Conservation (phyloP, 2,113 vertebrate genomes). For the Orcinus orca region DNA sequence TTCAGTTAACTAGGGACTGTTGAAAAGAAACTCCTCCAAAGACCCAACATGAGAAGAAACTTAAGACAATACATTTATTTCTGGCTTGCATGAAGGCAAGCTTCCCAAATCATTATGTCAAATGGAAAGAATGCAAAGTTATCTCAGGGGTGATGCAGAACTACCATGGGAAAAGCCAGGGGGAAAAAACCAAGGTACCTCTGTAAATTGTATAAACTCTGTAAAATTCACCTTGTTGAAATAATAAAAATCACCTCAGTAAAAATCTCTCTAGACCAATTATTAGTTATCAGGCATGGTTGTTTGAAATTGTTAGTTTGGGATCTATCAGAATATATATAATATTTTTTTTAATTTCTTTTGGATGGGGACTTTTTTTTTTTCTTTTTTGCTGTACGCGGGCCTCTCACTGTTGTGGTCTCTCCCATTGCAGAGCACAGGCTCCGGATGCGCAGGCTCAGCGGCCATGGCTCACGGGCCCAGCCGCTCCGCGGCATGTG, state of each 20-base stretch:
- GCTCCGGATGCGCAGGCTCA: no score
- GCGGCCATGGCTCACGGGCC: no score
- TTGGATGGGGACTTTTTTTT: no score
- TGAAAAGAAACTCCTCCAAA: neutral
- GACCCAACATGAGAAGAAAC: neutral
- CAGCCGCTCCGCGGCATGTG: no score
- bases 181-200: neutral
- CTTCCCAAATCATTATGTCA: constrained; percentile 28
- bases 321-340: neutral
- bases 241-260: neutral
- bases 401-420: no score
- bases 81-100: neutral
- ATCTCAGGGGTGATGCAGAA: neutral
- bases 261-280: neutral
- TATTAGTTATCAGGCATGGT: neutral
- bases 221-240: neutral
- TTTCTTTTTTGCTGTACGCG: no score
- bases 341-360: no score
- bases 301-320: neutral
- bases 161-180: neutral
- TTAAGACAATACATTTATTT: constrained; percentile 14
- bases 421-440: no score
- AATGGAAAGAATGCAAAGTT: constrained; percentile 28
- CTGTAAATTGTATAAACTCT: neutral
- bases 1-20: neutral